phyloP scores from a whole-genome alignment of 2,797 vertebrate genomes.

The Poecilia velifera region DNA sequence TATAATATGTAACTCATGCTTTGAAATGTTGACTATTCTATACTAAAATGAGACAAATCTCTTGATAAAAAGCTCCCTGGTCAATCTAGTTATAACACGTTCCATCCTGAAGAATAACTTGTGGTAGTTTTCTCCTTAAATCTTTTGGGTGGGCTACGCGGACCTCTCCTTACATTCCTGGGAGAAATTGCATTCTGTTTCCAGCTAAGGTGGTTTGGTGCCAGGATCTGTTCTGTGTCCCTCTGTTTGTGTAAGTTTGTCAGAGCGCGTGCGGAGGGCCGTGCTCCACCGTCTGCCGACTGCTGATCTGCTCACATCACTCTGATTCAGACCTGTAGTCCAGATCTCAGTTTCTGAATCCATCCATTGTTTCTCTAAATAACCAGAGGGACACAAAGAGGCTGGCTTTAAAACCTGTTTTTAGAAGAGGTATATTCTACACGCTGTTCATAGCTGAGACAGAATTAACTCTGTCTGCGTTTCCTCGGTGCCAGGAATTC shows the following conservation, averaged over 20 bases:
- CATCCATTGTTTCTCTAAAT: slow-evolving; percentile 68
- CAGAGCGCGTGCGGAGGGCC: slow-evolving; percentile 49
- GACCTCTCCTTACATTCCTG: slow-evolving; percentile 23
- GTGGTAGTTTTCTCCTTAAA: slow-evolving; percentile 53
- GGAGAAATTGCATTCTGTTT: slow-evolving; percentile 54
- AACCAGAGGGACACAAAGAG: slow-evolving; percentile 38
- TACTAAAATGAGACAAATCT: slow-evolving; percentile 35
- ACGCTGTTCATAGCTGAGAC: slow-evolving; percentile 14
- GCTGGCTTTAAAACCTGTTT: slow-evolving; percentile 24
- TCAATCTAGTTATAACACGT: slow-evolving; percentile 19
- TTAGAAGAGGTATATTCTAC: slow-evolving; percentile 8
- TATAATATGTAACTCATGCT: slow-evolving; percentile 21
- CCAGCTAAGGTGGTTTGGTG: slow-evolving; percentile 62
- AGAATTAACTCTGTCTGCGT: slow-evolving; percentile 17
- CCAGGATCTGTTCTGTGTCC: slow-evolving; percentile 74
- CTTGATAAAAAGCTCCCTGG: slow-evolving; percentile 36
- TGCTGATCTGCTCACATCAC: slow-evolving; percentile 17
- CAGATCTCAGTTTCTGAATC: slow-evolving; percentile 67
- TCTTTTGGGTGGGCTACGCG: slow-evolving; percentile 25
- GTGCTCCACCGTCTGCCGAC: slow-evolving; percentile 39
- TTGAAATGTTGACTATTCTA: slow-evolving; percentile 18
- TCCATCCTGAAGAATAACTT: slow-evolving; percentile 63
- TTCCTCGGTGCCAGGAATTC: slow-evolving; percentile 13
- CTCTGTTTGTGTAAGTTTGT: slow-evolving; percentile 80
- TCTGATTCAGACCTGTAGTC: slow-evolving; percentile 27